These are phyloP conservation scores for Parthenolecanium corni DNA, from an alignment of 2,888 invertebrate genomes.

Conservation along the genomic window DNA sequence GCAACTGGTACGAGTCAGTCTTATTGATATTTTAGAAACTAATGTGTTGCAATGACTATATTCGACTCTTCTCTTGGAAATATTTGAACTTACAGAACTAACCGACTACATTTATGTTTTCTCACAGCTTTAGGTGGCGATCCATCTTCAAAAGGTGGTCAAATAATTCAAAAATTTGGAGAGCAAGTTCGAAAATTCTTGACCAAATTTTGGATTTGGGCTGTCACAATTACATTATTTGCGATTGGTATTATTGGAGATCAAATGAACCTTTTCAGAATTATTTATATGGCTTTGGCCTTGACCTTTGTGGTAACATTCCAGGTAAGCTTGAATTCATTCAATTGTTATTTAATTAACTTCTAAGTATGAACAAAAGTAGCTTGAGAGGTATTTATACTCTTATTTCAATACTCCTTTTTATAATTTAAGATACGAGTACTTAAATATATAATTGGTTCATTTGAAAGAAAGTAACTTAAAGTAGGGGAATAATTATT, in stretches of 20 bases:
- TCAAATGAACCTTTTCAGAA: slow-evolving; percentile 80
- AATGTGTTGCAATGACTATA: too few relatives aligned
- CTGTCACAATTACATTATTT: slow-evolving; percentile 84
- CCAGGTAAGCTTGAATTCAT: slow-evolving; percentile 61
- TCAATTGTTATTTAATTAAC: too few relatives aligned
- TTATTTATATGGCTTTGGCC: slow-evolving; percentile 94
- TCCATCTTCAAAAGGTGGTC: slow-evolving; percentile 34
- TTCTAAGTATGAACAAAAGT: too few relatives aligned
- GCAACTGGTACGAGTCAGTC: slow-evolving; percentile 42
- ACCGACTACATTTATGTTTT: neutral
- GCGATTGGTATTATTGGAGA: slow-evolving; percentile 84
- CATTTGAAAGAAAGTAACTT: too few relatives aligned
- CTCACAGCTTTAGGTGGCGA: slow-evolving; percentile 34
- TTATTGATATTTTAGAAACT: too few relatives aligned
- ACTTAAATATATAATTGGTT: too few relatives aligned
- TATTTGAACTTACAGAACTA: too few relatives aligned
- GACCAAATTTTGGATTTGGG: slow-evolving; percentile 92
- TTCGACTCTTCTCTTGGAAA: too few relatives aligned
- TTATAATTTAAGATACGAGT: too few relatives aligned
- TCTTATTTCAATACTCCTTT: too few relatives aligned
- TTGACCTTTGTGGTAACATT: slow-evolving; percentile 83
- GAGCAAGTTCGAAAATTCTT: slow-evolving; percentile 57
- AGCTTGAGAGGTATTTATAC: too few relatives aligned
- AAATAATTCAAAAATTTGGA: slow-evolving; percentile 52
- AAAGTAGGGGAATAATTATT: too few relatives aligned